phyloP scores from a whole-genome alignment of 2,113 vertebrate species.

The Oenanthe oenanthe region DNA sequence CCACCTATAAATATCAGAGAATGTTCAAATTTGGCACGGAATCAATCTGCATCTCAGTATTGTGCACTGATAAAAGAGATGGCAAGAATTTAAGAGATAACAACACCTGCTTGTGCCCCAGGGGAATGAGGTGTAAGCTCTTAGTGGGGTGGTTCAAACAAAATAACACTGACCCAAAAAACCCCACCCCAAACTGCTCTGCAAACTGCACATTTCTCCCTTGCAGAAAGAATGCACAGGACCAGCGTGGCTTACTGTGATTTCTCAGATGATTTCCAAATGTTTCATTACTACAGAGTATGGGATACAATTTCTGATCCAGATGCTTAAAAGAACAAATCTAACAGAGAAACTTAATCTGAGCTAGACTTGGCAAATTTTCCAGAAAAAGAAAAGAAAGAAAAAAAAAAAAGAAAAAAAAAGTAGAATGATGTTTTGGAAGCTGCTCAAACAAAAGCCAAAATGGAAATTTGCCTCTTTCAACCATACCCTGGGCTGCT shows the following conservation, averaged over 20 bases:
- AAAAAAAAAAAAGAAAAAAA: neutral
- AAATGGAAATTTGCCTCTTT: slow-evolving; percentile 73
- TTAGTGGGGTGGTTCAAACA: slow-evolving; percentile 27
- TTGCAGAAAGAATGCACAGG: slow-evolving; percentile 46
- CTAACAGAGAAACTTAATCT: slow-evolving; percentile 80
- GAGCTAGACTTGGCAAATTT: slow-evolving; percentile 75
- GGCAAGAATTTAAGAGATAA: neutral
- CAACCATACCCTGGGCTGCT: slow-evolving; percentile 67
- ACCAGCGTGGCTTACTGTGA: slow-evolving; percentile 53
- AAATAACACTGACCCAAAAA: slow-evolving; percentile 8
- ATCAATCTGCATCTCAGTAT: neutral
- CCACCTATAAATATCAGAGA: neutral
- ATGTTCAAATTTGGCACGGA: neutral
- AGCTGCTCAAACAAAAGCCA: slow-evolving; percentile 79
- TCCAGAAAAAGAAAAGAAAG: neutral
- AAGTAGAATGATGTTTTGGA: slow-evolving; percentile 76
- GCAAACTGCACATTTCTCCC: neutral
- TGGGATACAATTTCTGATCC: slow-evolving; percentile 78
- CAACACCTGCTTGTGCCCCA: neutral
- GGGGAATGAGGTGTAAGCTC: neutral
- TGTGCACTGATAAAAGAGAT: neutral
- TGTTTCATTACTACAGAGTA: slow-evolving; percentile 72
- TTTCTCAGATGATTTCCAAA: slow-evolving; percentile 81
- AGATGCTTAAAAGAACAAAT: slow-evolving; percentile 77
- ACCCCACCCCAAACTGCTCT: neutral